These are phyloP conservation scores for Gari tellinella DNA, from an alignment of 2,888 invertebrate genomes.

Conservation along the genomic window DNA sequence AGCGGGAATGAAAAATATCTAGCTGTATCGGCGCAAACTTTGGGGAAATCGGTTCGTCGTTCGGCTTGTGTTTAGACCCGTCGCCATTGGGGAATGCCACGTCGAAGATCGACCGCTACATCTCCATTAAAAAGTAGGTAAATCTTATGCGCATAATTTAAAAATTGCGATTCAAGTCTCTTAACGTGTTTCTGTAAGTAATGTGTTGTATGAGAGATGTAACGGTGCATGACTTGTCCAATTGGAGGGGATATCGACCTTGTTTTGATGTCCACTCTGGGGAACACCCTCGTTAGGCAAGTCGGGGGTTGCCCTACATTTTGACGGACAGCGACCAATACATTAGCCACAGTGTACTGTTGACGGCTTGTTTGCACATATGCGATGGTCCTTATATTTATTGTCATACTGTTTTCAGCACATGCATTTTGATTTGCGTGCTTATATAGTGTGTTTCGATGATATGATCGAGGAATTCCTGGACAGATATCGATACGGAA, in stretches of 20 bases:
- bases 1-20: not conserved
- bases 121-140: conserved; percentile 68
- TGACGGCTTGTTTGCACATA: no score
- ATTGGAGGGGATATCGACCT: no score
- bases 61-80: conserved; percentile 29
- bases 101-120: conserved; percentile 61
- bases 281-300: conserved; percentile 36
- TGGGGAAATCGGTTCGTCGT: conserved; percentile 43
- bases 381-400: no score
- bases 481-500: conserved; percentile 2
- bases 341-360: no score
- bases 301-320: conserved; percentile 1
- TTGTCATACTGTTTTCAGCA: no score
- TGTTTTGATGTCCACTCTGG: conserved; percentile 15
- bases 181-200: no score
- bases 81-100: conserved; percentile 74
- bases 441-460: no score
- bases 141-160: conserved; percentile 29
- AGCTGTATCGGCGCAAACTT: not conserved
- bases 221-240: no score
- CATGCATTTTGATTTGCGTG: no score
- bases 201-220: no score
- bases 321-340: no score
- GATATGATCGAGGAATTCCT: conserved; percentile 1
- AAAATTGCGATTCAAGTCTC: no score